Evolutionary conservation across 1,140 invertebrate genomes (phyloP), one percentile per base, ranked within the genome.

Genomic region (Diorhabda carinulata): DNA sequence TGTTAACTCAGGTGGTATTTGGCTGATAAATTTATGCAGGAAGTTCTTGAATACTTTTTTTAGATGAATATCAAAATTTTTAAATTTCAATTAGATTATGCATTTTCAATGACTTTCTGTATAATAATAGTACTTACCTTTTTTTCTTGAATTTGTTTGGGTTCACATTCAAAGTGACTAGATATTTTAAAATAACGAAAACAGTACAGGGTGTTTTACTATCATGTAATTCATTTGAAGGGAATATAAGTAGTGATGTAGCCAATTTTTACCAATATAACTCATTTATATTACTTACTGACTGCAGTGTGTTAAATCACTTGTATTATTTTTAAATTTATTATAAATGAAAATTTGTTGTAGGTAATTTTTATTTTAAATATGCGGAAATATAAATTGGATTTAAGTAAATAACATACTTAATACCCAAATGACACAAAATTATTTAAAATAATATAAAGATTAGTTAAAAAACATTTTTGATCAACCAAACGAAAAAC

Each of bases 1-100:
- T 75, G 71, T 78, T 75, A 62, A 70, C 77, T 80, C 78, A 79
- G 78, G 78, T 80, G 78, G 74, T 76, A 69, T 72, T 72, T 73
- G 76, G 77, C 65, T 67, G 65, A 57, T 60, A 61, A 59, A 40
- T 41, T 61, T 41, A 41, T 43, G 42, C 59, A 61, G 25, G 41
- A 41, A 40, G 59, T 43, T 41, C 59, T 8, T 52, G 47, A 52
- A 6, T 52, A 52, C 47, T 8, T 52, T 25, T 25, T 25, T 25
- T 25, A 25, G 47, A n/a, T 52, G 6, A 52, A 52, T n/a, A 52
- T 2, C 6, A 52, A 52, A 52, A 8, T 8, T 52, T 52, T 52
- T 52, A n/a, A 52, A 52, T 52, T 52, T 52, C 47, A 52, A 52
- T 8, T 52, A 8, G 47, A 52, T 52, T 8, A 6, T 52, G 47